Percentiles rank a stretch among this genome's conserved stretches.
These are phyloP conservation scores for Gallinago paraguaiae DNA, from an alignment of 2,113 vertebrate species.

Conservation along the genomic window DNA sequence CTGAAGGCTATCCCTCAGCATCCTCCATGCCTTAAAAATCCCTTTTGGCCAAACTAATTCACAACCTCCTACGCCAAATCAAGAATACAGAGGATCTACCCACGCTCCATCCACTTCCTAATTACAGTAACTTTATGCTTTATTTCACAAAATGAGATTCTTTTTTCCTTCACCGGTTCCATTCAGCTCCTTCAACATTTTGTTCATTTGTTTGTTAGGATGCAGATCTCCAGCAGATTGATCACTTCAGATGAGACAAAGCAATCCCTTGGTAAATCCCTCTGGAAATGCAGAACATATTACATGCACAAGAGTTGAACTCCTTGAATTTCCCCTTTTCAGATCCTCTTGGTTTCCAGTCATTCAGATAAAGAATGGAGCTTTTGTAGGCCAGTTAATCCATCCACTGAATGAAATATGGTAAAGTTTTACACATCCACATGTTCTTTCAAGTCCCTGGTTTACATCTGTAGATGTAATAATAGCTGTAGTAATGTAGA, in stretches of 20 bases:
- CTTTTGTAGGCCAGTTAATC: constrained; percentile 61
- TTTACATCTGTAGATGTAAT: constrained; percentile 48
- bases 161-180: constrained; percentile 24
- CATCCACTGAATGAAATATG: constrained; percentile 58
- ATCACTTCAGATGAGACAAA: constrained; percentile 62
- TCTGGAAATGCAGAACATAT: constrained; percentile 50
- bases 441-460: constrained; percentile 26
- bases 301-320: constrained; percentile 19
- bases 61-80: not conserved
- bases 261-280: constrained; percentile 51
- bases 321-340: constrained; percentile 57
- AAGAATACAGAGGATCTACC: constrained; percentile 1
- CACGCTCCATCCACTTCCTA: not conserved
- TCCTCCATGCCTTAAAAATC: not conserved
- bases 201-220: constrained; percentile 36
- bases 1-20: not conserved
- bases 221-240: constrained; percentile 44
- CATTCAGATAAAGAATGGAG: constrained; percentile 57
- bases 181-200: constrained; percentile 37
- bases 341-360: constrained; percentile 51
- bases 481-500: constrained; percentile 12
- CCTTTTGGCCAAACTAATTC: not conserved
- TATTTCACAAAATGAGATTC: constrained; percentile 17
- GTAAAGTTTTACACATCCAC: constrained; percentile 44
- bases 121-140: constrained; percentile 47